phyloP scores from a whole-genome alignment of 2,113 vertebrate genomes.

The Carassius carassius region DNA sequence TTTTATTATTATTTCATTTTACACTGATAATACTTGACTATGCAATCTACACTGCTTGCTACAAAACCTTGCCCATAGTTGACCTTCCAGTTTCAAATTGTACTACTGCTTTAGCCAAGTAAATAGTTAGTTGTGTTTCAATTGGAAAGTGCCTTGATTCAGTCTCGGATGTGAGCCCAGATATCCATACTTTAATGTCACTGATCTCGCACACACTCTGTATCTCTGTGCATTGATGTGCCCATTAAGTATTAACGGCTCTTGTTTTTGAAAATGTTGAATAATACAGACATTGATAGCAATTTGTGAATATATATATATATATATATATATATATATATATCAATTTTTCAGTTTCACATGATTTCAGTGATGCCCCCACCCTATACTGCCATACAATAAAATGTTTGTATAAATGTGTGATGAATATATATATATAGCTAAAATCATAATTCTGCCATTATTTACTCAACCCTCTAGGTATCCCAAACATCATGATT shows the following conservation, averaged over 20 bases:
- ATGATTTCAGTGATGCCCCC: slow-evolving; percentile 25
- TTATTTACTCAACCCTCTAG: too few relatives aligned
- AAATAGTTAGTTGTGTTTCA: slow-evolving; percentile 25
- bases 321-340: background rate
- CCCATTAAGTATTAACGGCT: slow-evolving; percentile 29
- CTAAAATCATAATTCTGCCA: too few relatives aligned
- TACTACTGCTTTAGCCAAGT: slow-evolving; percentile 18
- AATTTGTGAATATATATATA: background rate
- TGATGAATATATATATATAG: background rate
- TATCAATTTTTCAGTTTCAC: background rate
- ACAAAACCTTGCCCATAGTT: slow-evolving; percentile 19
- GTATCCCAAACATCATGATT: too few relatives aligned
- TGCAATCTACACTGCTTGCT: slow-evolving; percentile 18
- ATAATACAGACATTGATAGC: slow-evolving; percentile 18
- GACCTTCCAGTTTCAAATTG: slow-evolving; percentile 10
- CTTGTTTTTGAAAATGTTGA: slow-evolving; percentile 20
- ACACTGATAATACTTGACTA: slow-evolving; percentile 60
- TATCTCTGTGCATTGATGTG: background rate
- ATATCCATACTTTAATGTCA: background rate
- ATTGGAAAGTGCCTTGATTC: slow-evolving; percentile 10
- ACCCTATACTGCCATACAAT: slow-evolving; percentile 56
- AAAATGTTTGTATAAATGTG: slow-evolving; percentile 58
- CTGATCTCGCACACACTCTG: slow-evolving; percentile 22
- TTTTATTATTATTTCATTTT: slow-evolving; percentile 25
- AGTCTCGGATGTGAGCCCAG: background rate